Evolutionary conservation across 2,113 vertebrate genomes (phyloP).

Genomic region (Alexandromys fortis): DNA sequence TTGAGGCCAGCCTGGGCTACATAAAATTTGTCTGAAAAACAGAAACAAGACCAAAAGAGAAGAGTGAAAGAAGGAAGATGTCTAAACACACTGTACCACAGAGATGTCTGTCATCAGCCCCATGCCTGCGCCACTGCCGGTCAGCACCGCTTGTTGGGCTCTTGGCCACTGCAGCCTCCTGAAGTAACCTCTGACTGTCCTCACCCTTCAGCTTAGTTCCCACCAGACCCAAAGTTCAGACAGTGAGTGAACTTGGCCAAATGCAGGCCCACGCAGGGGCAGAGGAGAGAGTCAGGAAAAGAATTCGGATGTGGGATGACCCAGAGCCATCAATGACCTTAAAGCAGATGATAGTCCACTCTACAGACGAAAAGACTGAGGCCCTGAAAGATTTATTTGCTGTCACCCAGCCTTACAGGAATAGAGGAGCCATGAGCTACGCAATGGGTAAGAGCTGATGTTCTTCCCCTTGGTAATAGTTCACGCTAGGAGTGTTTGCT

Average conservation of each 20-base stretch:
- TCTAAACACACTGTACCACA: background rate
- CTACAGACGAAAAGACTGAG: background rate
- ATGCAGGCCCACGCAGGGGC: background rate
- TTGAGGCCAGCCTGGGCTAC: background rate
- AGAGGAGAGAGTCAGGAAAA: background rate
- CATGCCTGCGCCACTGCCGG: background rate
- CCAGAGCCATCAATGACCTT: background rate
- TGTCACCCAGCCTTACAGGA: background rate
- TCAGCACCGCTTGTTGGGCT: background rate
- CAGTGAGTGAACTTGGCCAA: background rate
- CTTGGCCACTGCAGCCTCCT: background rate
- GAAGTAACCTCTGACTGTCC: background rate
- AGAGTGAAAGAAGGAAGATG: background rate
- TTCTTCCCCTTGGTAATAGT: background rate
- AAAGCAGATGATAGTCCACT: background rate
- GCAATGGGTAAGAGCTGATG: background rate
- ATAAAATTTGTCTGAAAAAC: background rate
- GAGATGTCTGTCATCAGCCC: background rate
- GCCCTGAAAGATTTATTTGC: slow-evolving; percentile 6
- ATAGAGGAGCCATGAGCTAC: background rate
- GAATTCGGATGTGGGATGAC: background rate
- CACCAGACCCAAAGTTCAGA: background rate
- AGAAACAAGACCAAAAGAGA: background rate
- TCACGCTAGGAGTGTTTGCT: background rate
- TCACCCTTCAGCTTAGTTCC: background rate